Evolutionary conservation across 2,888 invertebrate species (phyloP), one percentile per base, ranked within the genome.

Genomic region (Drosophila pseudotalamancana): DNA sequence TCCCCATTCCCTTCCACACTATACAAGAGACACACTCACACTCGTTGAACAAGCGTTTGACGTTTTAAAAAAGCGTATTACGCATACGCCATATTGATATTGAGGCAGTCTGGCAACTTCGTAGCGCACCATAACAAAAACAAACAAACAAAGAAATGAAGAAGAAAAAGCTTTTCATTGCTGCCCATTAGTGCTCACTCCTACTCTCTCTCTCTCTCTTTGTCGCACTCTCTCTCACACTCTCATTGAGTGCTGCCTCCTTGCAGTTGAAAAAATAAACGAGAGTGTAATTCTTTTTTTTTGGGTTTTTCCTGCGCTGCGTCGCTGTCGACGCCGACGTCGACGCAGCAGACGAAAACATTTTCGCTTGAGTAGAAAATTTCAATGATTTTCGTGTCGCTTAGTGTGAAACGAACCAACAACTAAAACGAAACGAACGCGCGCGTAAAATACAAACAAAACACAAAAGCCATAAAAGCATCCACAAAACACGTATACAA

Each of bases 341-440:
- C 16, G 48, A 6, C 48, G 56, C 19, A 76, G 60, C 66, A 75
- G 63, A 66, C 61, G 64, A 42, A 50, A 72, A 61, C 72, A 69
- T 79, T 80, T 75, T 84, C 75, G 75, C 53, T 84, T 77, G 74
- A 72, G 73, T 66, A 59, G 72, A 71, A 79, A 69, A 61, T 74
- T 82, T 84, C 73, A 73, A 77, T 79, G 84, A 77, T 74, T 81
- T 77, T 72, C 57, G 35, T 63, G 43, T 69, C 54, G 62, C 55
- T 88, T 87, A 90, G 91, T 91, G 87, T 88, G 84, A 89, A 88
- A 90, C 90, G 90, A 89, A 90, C 86, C 84, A 88, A 90, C 82
- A 85, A 88, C 81, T 84, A 81, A 88, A 85, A 79, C 88, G 89
- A 90, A 89, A 90, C 90, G 89, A 90, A 87, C 90, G 85, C 80